Conservation (phyloP, 2,113 vertebrate species). For the Chinchilla lanigera region DNA sequence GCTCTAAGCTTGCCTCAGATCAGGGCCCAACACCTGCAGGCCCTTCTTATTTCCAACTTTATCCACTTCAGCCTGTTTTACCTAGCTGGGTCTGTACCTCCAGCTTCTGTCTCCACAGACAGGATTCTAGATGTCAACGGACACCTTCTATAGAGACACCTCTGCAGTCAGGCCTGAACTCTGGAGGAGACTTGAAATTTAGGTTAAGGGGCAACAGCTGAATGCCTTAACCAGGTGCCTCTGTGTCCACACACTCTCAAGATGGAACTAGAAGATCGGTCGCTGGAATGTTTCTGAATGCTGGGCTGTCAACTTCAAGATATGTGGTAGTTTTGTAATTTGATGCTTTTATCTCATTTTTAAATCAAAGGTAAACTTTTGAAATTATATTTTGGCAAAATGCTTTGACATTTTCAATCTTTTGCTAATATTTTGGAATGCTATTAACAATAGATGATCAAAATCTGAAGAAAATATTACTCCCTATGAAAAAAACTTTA, state of each 20-base stretch:
- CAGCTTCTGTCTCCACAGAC: not conserved
- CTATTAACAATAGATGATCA: not conserved
- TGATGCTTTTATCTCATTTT: conserved; percentile 68
- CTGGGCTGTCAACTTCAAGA: conserved; percentile 17
- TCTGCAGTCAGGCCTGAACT: not conserved
- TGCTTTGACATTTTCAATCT: conserved; percentile 53
- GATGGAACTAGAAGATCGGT: not conserved
- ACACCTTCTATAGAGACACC: not conserved
- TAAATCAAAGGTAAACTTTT: conserved; percentile 70
- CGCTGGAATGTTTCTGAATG: not conserved
- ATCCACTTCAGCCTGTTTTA: not conserved
- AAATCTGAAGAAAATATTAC: conserved; percentile 60
- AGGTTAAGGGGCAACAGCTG: conserved; percentile 64
- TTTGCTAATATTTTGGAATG: conserved; percentile 75
- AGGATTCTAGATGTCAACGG: not conserved
- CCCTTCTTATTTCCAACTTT: not conserved
- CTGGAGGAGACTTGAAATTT: conserved; percentile 5
- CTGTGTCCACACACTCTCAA: not conserved
- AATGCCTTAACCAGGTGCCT: not conserved
- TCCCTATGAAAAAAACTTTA: conserved; percentile 50
- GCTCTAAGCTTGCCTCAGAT: not conserved
- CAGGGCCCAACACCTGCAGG: not conserved
- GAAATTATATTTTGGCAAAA: conserved; percentile 69
- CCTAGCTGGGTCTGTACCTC: not conserved
- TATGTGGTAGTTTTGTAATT: conserved; percentile 50